Conservation (phyloP, 2,113 vertebrate species). For the Crotophaga sulcirostris region DNA sequence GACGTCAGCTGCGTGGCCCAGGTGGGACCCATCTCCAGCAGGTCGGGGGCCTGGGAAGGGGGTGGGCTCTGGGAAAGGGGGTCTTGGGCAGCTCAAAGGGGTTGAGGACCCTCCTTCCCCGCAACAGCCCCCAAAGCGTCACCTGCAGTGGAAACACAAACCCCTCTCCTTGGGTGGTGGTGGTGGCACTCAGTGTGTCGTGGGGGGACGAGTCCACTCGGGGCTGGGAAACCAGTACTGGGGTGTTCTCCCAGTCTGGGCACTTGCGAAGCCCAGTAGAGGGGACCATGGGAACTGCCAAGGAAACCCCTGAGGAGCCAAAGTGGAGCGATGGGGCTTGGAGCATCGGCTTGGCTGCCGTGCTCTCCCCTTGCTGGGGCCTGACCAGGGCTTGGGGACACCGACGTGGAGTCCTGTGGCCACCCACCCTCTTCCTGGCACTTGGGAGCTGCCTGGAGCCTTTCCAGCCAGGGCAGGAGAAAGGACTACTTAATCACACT, state of each 20-base stretch:
- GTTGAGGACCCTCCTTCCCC: too few species aligned
- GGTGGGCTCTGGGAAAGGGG: not conserved
- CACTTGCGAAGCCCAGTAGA: not conserved
- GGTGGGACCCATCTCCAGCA: constrained; percentile 32
- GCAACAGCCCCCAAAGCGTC: not conserved
- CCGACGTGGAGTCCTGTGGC: fast-evolving
- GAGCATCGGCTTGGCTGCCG: not conserved
- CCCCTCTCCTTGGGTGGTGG: not conserved
- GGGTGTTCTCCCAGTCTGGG: not conserved
- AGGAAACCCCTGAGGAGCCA: not conserved
- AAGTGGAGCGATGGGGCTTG: fast-evolving
- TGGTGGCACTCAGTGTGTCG: fast-evolving
- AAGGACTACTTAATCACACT: fast-evolving
- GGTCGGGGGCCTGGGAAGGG: not conserved
- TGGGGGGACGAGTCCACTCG: not conserved
- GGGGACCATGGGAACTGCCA: fast-evolving
- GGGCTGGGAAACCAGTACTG: not conserved
- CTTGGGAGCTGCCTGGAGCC: not conserved
- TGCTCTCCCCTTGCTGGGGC: not conserved
- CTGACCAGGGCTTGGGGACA: not conserved
- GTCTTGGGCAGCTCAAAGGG: fast-evolving
- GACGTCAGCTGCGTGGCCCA: constrained; percentile 78
- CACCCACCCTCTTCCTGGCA: not conserved
- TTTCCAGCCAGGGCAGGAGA: not conserved
- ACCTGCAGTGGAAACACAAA: not conserved